Percentiles rank a stretch among this genome's conserved stretches.
Evolutionary conservation across 2,888 invertebrate genomes (phyloP).

Genomic region (Himalopsyche tibetana): DNA sequence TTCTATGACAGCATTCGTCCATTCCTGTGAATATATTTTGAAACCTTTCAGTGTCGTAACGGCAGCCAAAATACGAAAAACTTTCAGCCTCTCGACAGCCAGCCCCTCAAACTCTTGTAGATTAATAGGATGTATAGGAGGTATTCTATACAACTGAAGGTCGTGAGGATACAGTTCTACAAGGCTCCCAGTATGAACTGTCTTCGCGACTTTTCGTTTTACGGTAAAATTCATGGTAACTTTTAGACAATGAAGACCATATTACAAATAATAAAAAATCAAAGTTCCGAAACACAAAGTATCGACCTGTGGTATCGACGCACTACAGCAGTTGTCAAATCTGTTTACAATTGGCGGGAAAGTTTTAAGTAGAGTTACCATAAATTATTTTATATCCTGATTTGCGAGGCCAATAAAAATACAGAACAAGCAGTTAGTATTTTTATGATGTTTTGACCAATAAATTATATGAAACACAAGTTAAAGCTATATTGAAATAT

Average conservation of each 20-base stretch:
- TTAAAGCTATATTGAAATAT: not conserved
- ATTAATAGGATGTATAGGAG: conserved; percentile 85
- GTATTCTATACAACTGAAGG: conserved; percentile 86
- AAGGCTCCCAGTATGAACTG: conserved; percentile 71
- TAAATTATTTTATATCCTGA: not conserved
- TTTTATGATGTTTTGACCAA: too few species aligned
- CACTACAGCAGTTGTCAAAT: conserved; percentile 44
- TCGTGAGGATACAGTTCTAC: conserved; percentile 83
- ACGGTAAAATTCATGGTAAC: conserved; percentile 73
- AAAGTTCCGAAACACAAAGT: conserved; percentile 18
- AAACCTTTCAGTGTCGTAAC: conserved; percentile 81
- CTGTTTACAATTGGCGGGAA: conserved; percentile 45
- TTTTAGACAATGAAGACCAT: not conserved
- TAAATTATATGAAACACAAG: too few species aligned
- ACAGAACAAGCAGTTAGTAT: too few species aligned
- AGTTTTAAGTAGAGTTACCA: not conserved
- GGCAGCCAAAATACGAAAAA: conserved; percentile 86
- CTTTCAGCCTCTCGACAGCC: conserved; percentile 88
- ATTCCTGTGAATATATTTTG: conserved; percentile 81
- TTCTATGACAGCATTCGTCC: conserved; percentile 79
- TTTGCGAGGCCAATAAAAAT: not conserved
- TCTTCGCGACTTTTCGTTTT: conserved; percentile 72
- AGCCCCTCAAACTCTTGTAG: conserved; percentile 92
- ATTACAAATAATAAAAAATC: not conserved
- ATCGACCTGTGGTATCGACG: too few species aligned